Base-by-base conservation (phyloP, 2,888 invertebrate genomes). In the Sipha maydis region DNA sequence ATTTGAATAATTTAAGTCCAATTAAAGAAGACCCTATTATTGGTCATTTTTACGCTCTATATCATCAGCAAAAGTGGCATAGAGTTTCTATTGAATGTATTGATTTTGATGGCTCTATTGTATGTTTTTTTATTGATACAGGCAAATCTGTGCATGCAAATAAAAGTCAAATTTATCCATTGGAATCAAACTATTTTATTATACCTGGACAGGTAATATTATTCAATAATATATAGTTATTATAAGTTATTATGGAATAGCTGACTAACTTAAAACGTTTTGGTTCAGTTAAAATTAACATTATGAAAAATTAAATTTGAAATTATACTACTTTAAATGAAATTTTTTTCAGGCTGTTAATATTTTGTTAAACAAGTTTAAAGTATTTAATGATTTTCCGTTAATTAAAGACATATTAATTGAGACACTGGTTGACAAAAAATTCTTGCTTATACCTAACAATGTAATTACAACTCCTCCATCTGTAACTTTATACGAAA, bases 341-440 rank as follows among this genome's bases (percentile, higher is more conserved):
- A 75, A 73, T 83, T 7, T 34, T 54, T 73, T 71, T 54, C 38
- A 83, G 83, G 56, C 75, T 31, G 17, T 75, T 54, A 73, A 75
- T 19, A 25, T 56, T 56, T 4, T n/a, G 54, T 83, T 83, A 75
- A 56, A 73, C 34, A 75, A 75, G 9, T 75, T 83, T 7, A 56
- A 83, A n/a, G 8, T 19, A 56, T 73, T 83, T 54, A n/a, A 48
- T 56, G 75, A 83, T 54, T 83, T 83, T 1, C 83, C 69, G 34
- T 56, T 83, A 4, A 34, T 83, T 8, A 75, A 83, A 56, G 83
- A 83, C 34, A 34, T 83, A 34, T 54, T 83, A 83, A 73, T 38
- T 38, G 54, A 83, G n/a, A 56, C n/a, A 34, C 34, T 83, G 14
- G 11, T 83, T 19, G 56, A 73, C 19, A 38, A n/a, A 11, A 83